Evolutionary conservation across 2,888 invertebrate species (phyloP), one percentile per base, ranked within the genome.

Genomic region (Sesia apiformis): DNA sequence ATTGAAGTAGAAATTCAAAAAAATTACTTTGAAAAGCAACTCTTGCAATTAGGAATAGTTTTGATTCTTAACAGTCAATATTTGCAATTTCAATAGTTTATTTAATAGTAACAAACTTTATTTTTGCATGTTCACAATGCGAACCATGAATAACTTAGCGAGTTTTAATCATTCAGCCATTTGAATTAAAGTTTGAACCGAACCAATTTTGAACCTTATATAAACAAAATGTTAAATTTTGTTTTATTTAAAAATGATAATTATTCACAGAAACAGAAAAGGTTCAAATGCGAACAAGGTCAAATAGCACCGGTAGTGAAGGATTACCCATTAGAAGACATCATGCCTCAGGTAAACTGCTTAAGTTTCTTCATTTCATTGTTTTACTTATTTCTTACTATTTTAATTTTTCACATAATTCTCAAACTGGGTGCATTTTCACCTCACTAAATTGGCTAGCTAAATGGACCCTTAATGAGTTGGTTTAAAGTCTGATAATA

Each of bases 301-400:
- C 90, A 57, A 90, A 90, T 65, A 90, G 90, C 76, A 90, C 90
- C 75, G 90, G 90, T 71, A 90, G 90, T 74, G 90, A 90, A 85
- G 90, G 90, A 79, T 81, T 90, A 78, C 85, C 90, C 59, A 88
- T 90, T 79, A 82, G 90, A 87, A 88, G 90, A 90, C 89, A 90
- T 85, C 89, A 90, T 84, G 86, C 89, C 84, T 78, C 90, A 90
- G 90, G 90, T 90, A 73, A 75, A 46, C n/a, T 46, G 46, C 23
- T 23, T 23, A 8, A 8, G 23, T 56, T 57, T 56, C 39, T 50
- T 43, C 49, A 42, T 52, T n/a, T 46, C 23, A 23, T 4, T 46
- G 8, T 23, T 7, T 54, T 49, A 49, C 38, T 46, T 7, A 38
- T n/a, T 40, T 39, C 6, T n/a, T 52, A 46, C 39, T 6, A 39